A percentile compares a stretch with the other conserved stretches of the same genome.
phyloP scores from a whole-genome alignment of 2,888 invertebrate genomes.

The Andrena minutula region DNA sequence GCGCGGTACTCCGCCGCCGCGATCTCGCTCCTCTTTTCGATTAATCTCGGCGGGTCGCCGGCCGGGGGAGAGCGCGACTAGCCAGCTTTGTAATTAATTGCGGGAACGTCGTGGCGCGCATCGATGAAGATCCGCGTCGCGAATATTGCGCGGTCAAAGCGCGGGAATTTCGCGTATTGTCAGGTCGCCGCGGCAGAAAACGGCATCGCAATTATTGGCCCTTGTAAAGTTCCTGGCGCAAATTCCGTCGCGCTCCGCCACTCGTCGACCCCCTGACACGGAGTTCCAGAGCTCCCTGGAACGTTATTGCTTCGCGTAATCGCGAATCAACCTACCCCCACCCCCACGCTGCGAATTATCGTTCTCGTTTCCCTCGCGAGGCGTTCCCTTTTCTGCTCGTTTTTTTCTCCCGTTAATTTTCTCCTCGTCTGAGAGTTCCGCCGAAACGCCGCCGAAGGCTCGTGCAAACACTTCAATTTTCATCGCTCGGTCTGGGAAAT shows the following conservation, averaged over 20 bases:
- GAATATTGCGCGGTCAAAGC: slow-evolving; percentile 45
- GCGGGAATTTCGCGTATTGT: slow-evolving; percentile 30
- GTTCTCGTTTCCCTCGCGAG: background rate
- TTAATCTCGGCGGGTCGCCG: slow-evolving; percentile 38
- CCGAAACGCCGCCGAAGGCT: slow-evolving; percentile 5
- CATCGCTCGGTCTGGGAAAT: slow-evolving; percentile 16
- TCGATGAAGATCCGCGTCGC: slow-evolving; percentile 31
- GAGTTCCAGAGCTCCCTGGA: slow-evolving; percentile 3
- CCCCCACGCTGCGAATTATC: background rate
- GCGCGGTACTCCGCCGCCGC: slow-evolving; percentile 11
- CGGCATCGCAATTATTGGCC: slow-evolving; percentile 37
- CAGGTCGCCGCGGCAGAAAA: background rate
- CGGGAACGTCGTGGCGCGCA: slow-evolving; percentile 29
- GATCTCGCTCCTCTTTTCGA: slow-evolving; percentile 38
- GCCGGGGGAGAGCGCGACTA: slow-evolving; percentile 17
- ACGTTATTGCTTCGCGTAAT: slow-evolving; percentile 46
- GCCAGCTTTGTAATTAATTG: slow-evolving; percentile 55
- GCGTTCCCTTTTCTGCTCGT: background rate
- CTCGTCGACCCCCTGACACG: slow-evolving; percentile 12
- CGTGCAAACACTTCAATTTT: slow-evolving; percentile 8
- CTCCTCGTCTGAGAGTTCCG: background rate
- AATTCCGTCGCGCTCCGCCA: slow-evolving; percentile 34
- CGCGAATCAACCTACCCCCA: slow-evolving; percentile 30
- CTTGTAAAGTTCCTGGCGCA: slow-evolving; percentile 5
- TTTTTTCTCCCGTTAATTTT: slow-evolving; percentile 16